Evolutionary conservation across 2,113 vertebrate genomes (phyloP).

Genomic region (Pomatorhinus ruficollis): DNA sequence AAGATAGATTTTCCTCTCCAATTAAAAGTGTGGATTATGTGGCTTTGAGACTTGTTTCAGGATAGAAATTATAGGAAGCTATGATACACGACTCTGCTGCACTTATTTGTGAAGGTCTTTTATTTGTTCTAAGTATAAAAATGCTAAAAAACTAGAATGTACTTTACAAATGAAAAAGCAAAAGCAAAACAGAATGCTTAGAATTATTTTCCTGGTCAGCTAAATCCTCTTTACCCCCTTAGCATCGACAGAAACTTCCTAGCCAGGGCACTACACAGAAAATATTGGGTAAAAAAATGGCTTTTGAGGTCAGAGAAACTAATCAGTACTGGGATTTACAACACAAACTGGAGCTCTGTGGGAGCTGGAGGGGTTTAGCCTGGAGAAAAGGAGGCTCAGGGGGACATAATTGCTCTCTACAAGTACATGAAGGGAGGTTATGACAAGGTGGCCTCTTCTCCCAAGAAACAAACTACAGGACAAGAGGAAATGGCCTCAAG

Average conservation of each 20-base stretch:
- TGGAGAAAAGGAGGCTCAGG: neutral
- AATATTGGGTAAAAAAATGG: neutral
- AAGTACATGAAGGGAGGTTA: fast-evolving
- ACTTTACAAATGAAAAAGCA: neutral
- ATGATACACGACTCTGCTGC: neutral
- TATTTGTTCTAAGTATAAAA: neutral
- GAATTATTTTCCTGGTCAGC: neutral
- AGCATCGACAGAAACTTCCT: neutral
- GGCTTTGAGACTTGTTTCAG: neutral
- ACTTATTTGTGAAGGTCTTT: neutral
- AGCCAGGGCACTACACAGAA: neutral
- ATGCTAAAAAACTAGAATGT: neutral
- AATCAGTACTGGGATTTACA: neutral
- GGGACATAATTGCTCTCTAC: too few species aligned
- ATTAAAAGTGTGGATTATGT: neutral
- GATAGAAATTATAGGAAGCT: neutral
- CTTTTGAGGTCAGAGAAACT: constrained; percentile 25
- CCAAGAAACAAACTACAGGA: neutral
- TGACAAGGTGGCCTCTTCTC: neutral
- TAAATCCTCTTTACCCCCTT: neutral
- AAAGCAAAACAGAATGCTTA: neutral
- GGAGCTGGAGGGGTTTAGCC: neutral
- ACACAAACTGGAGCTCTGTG: neutral
- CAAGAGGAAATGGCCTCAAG: neutral
- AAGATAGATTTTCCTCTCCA: neutral